A percentile compares a stretch with the other conserved stretches of the same genome.
Conservation (phyloP, 2,888 invertebrate species). For the Spicauda simplicius region DNA sequence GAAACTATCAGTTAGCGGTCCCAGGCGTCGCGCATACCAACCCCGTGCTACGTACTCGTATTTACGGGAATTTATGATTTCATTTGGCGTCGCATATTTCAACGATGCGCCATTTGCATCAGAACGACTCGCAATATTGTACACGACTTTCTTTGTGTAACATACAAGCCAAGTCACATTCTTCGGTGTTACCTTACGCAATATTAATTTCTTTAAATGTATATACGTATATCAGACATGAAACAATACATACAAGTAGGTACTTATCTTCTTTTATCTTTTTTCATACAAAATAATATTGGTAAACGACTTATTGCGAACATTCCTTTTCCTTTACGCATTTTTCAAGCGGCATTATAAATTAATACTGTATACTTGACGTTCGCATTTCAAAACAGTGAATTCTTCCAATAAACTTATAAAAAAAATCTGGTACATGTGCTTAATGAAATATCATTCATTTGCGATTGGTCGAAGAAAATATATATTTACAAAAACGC, state of each 20-base stretch:
- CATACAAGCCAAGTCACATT: slow-evolving; percentile 39
- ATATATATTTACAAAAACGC: too few species aligned
- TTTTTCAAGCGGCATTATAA: too few species aligned
- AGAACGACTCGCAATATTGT: slow-evolving; percentile 68
- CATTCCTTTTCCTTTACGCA: too few species aligned
- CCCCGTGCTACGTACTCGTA: slow-evolving; percentile 59
- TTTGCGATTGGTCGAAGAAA: too few species aligned
- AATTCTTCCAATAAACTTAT: too few species aligned
- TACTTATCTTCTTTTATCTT: too few species aligned
- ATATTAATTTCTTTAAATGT: slow-evolving; percentile 9
- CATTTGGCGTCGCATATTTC: slow-evolving; percentile 79
- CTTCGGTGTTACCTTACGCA: slow-evolving; percentile 35
- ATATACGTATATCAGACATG: background rate
- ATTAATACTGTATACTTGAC: too few species aligned
- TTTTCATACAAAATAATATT: too few species aligned
- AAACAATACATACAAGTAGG: background rate
- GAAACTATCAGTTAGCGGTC: slow-evolving; percentile 24
- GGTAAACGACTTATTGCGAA: too few species aligned
- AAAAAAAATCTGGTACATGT: too few species aligned
- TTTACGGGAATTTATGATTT: slow-evolving; percentile 78
- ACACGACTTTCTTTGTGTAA: slow-evolving; percentile 51
- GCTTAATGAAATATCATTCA: too few species aligned
- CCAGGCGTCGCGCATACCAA: slow-evolving; percentile 36
- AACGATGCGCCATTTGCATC: slow-evolving; percentile 64
- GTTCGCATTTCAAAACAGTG: too few species aligned